Conservation (phyloP, 2,888 invertebrate genomes). For the Dryobota labecula region DNA sequence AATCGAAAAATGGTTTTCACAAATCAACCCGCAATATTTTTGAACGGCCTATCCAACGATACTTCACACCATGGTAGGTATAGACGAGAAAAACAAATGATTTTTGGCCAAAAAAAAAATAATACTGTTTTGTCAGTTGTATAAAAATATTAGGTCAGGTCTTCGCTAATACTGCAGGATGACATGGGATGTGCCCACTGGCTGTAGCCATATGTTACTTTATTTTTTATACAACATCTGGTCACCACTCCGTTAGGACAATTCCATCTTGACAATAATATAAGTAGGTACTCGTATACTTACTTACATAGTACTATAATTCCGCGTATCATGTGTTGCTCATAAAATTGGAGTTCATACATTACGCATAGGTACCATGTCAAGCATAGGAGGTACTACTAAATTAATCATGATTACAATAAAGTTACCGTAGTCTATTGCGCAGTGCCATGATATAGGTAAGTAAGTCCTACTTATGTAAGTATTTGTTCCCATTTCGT, state of each 20-base stretch:
- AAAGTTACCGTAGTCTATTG: not conserved
- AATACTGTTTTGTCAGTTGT: no score
- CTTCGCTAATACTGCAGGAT: no score
- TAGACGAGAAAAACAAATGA: no score
- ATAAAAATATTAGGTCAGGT: not conserved
- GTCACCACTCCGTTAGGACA: constrained; percentile 2
- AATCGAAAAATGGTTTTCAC: no score
- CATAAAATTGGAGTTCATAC: not conserved
- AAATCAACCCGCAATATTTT: no score
- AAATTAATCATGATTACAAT: not conserved
- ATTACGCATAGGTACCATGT: constrained; percentile 3
- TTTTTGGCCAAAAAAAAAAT: no score
- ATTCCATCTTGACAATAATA: constrained; percentile 2
- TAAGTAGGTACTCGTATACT: no score
- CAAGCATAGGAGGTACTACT: not conserved
- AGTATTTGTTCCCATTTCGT: not conserved
- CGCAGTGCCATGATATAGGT: not conserved
- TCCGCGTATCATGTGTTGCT: not conserved
- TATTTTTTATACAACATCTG: constrained; percentile 21
- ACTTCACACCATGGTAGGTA: no score
- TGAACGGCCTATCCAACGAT: no score
- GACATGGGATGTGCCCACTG: not conserved
- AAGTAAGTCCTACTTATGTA: not conserved
- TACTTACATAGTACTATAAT: not conserved
- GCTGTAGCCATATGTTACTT: constrained; percentile 7